Evolutionary conservation across 2,888 invertebrate genomes (phyloP).

Genomic region (Allygus modestus): DNA sequence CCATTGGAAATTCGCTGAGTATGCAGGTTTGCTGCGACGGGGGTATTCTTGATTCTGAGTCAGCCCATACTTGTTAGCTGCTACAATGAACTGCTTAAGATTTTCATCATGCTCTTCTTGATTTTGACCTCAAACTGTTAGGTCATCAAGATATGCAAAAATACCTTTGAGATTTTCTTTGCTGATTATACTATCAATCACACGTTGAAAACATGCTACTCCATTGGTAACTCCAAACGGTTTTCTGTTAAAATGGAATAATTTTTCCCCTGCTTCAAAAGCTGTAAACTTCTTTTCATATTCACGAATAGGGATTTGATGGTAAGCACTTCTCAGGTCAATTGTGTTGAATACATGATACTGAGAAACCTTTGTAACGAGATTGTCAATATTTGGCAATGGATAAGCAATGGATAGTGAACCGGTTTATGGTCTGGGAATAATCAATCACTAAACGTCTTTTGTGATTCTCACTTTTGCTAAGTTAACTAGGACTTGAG

Average conservation of each 20-base stretch:
- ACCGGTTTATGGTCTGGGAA: too few relatives aligned
- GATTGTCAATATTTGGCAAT: too few relatives aligned
- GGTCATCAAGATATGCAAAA: slow-evolving; percentile 56
- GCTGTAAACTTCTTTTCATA: too few relatives aligned
- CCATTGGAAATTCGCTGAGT: too few relatives aligned
- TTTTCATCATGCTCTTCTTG: slow-evolving; percentile 33
- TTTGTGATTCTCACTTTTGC: slow-evolving; percentile 6
- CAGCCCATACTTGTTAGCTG: slow-evolving; percentile 57
- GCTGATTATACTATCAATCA: slow-evolving; percentile 46
- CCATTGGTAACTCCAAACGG: slow-evolving; percentile 67
- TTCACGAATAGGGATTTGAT: too few relatives aligned
- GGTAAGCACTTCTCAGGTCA: too few relatives aligned
- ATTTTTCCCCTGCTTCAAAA: slow-evolving; percentile 56
- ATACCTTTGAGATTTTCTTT: slow-evolving; percentile 46
- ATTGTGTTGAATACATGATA: too few relatives aligned
- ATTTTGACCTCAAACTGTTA: slow-evolving; percentile 43
- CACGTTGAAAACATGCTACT: slow-evolving; percentile 63
- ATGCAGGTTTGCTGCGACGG: too few relatives aligned
- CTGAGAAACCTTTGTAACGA: slow-evolving; percentile 64
- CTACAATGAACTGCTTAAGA: background rate
- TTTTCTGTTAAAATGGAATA: slow-evolving; percentile 64
- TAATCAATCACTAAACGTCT: too few relatives aligned
- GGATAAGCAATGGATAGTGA: too few relatives aligned
- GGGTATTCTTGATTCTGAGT: slow-evolving; percentile 58
- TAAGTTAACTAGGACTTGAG: background rate